These are phyloP conservation scores for Dipus sagitta DNA, from an alignment of 2,797 vertebrate species.

Conservation along the genomic window DNA sequence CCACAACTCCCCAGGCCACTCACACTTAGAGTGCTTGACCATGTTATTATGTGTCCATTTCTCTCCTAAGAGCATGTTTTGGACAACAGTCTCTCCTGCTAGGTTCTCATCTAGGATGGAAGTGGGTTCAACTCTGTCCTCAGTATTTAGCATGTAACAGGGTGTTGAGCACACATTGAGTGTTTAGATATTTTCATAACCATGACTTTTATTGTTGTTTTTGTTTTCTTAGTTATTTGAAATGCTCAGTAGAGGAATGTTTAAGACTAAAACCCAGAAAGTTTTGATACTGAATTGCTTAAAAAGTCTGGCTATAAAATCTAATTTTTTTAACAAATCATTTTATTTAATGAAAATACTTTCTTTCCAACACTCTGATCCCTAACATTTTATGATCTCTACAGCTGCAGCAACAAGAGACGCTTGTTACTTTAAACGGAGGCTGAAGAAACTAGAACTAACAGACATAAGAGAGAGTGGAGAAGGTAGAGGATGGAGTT, in stretches of 20 bases:
- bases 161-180: not conserved
- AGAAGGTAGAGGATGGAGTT: slow-evolving; percentile 98
- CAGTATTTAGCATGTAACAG: not conserved
- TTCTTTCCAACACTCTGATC: slow-evolving; percentile 68
- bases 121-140: slow-evolving; percentile 20
- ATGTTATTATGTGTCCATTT: slow-evolving; percentile 32
- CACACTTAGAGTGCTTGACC: slow-evolving; percentile 42
- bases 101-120: not conserved
- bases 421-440: slow-evolving; percentile 87
- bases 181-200: not conserved
- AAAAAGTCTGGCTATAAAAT: slow-evolving; percentile 30
- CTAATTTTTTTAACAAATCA: slow-evolving; percentile 56
- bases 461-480: slow-evolving; percentile 90
- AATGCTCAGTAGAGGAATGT: slow-evolving; percentile 26
- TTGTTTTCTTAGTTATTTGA: slow-evolving; percentile 53
- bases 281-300: slow-evolving; percentile 59
- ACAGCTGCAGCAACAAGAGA: slow-evolving; percentile 85
- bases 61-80: slow-evolving; percentile 19
- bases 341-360: slow-evolving; percentile 62
- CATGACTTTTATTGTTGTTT: not conserved
- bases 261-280: slow-evolving; percentile 51
- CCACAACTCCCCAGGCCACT: not conserved
- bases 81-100: not conserved
- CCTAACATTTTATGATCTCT: slow-evolving; percentile 76
- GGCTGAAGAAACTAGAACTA: slow-evolving; percentile 88